Conservation (phyloP, 1,140 invertebrate species). For the Tetragnatha versicolor region DNA sequence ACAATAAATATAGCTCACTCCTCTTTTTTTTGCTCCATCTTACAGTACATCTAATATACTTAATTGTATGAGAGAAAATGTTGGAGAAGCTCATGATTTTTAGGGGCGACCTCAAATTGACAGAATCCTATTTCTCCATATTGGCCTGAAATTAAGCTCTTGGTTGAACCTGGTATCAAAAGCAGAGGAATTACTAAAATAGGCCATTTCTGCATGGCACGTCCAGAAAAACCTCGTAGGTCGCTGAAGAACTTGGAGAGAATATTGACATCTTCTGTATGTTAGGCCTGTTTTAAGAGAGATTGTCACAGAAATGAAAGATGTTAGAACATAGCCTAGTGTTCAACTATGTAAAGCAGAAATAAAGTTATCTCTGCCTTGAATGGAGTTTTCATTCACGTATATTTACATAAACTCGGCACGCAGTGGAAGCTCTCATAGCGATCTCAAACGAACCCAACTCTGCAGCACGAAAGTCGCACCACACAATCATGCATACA, state of each 20-base stretch:
- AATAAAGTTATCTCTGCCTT: conserved; percentile 39
- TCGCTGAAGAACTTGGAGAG: neutral
- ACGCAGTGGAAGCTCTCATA: no score
- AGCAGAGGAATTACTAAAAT: conserved; percentile 1
- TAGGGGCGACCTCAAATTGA: neutral
- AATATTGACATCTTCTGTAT: conserved; percentile 2
- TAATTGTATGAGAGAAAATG: neutral
- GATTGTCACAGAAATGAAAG: conserved; percentile 26
- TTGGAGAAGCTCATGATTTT: neutral
- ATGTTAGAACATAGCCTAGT: conserved; percentile 41
- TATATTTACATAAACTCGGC: no score
- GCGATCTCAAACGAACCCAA: no score
- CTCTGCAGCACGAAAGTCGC: no score
- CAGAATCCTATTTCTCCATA: neutral
- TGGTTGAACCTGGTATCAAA: conserved; percentile 4
- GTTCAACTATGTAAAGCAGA: conserved; percentile 45
- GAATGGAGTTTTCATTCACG: no score
- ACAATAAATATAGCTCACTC: no score
- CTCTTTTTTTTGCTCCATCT: neutral
- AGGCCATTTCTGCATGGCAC: conserved; percentile 4
- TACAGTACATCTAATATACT: neutral
- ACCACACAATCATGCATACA: no score
- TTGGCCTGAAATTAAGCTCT: neutral
- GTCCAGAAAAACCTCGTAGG: conserved; percentile 23
- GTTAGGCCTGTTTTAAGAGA: conserved; percentile 19